A percentile compares a stretch with the other conserved stretches of the same genome.
Conservation (phyloP, 1,140 invertebrate genomes). For the Monomorium pharaonis region DNA sequence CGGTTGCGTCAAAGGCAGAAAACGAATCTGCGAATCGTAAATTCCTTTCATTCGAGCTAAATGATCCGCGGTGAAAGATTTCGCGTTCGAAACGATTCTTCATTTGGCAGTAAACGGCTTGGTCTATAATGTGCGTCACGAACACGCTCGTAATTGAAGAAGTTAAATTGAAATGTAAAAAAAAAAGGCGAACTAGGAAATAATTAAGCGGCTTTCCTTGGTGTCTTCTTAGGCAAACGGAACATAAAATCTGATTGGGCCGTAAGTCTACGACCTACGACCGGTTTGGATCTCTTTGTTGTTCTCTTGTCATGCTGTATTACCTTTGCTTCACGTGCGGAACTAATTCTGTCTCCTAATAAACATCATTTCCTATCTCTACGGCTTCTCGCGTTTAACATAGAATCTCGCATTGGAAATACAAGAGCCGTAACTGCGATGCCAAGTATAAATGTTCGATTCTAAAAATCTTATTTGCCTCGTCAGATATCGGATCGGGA, state of each 20-base stretch:
- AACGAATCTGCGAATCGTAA: neutral
- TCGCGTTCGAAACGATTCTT: neutral
- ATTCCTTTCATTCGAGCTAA: neutral
- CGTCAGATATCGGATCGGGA: conserved; percentile 8
- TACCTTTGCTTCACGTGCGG: neutral
- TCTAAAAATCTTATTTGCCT: neutral
- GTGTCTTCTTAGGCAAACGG: neutral
- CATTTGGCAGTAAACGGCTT: neutral
- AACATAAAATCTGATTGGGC: conserved; percentile 11
- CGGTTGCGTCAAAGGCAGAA: neutral
- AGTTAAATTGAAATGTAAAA: conserved; percentile 35
- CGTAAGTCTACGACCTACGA: conserved; percentile 1
- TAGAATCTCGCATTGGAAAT: neutral
- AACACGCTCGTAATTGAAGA: neutral
- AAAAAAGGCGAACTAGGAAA: conserved; percentile 9
- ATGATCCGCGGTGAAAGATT: neutral
- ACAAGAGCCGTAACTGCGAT: neutral
- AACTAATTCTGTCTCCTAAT: conserved; percentile 3
- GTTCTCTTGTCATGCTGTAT: neutral
- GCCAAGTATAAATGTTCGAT: neutral
- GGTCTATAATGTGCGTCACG: neutral
- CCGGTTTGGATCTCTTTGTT: neutral
- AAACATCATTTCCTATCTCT: neutral
- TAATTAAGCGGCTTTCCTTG: conserved; percentile 6
- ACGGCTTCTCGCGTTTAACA: neutral